Percentiles rank a stretch among this genome's conserved stretches.
phyloP scores from a whole-genome alignment of 2,113 vertebrate genomes.

The Heliornis fulica region DNA sequence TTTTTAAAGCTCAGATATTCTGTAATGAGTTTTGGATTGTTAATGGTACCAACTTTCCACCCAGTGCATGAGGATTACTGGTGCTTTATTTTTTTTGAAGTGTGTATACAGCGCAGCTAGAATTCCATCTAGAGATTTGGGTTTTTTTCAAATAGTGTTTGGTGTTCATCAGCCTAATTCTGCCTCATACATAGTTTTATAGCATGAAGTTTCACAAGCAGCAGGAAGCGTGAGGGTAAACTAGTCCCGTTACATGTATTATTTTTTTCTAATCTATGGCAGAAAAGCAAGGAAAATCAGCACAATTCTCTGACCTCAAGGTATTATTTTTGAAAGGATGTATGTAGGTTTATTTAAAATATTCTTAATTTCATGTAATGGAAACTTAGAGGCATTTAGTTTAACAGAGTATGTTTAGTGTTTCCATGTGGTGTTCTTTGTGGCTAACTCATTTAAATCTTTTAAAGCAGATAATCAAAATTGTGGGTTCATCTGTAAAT shows the following conservation, averaged over 20 bases:
- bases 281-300: not conserved
- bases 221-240: not conserved
- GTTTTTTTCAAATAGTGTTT: not conserved
- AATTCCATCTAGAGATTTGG: not conserved
- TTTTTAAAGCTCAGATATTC: conserved; percentile 22
- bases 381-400: not conserved
- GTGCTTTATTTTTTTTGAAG: not conserved
- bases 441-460: not conserved
- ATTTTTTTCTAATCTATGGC: not conserved
- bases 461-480: not conserved
- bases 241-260: not conserved
- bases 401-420: not conserved
- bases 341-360: not conserved
- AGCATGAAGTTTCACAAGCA: not conserved
- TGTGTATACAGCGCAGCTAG: not conserved
- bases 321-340: not conserved
- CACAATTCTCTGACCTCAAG: not conserved
- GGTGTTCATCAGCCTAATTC: not conserved
- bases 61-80: not conserved
- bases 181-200: not conserved
- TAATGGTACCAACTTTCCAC: not conserved
- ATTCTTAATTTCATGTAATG: not conserved
- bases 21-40: not conserved
- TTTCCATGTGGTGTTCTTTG: not conserved
- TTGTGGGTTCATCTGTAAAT: not conserved